Evolutionary conservation across 2,888 invertebrate genomes (phyloP).

Genomic region (Zonitis immaculata): DNA sequence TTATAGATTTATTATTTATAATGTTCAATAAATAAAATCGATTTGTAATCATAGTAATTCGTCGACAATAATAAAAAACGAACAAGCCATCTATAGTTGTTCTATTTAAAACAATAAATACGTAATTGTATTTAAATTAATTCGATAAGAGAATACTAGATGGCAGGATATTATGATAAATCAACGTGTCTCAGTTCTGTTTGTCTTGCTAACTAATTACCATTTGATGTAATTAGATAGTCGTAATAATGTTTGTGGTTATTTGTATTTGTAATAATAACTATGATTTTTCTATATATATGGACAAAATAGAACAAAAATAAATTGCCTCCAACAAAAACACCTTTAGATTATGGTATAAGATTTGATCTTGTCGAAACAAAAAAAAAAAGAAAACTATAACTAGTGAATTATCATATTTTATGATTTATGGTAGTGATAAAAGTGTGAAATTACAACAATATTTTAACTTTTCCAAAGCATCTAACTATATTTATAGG

Average conservation of each 20-base stretch:
- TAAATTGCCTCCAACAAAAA: conserved; percentile 6
- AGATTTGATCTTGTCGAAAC: conserved; percentile 11
- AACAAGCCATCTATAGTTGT: not conserved
- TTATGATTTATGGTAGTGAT: conserved; percentile 11
- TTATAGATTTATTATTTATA: conserved; percentile 33
- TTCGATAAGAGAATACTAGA: no score
- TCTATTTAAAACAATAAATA: no score
- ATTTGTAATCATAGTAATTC: not conserved
- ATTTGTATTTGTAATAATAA: conserved; percentile 13
- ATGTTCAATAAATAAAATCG: conserved; percentile 21
- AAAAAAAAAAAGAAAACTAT: no score
- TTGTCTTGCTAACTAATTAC: conserved; percentile 11
- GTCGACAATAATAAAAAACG: not conserved
- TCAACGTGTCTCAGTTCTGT: no score
- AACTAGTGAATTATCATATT: conserved; percentile 10
- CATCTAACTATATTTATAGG: no score
- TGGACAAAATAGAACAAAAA: conserved; percentile 4
- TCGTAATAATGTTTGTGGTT: conserved; percentile 9
- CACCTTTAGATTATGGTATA: conserved; percentile 8
- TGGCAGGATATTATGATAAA: no score
- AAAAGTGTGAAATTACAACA: conserved; percentile 11
- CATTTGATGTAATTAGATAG: not conserved
- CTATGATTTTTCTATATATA: no score
- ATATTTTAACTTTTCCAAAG: not conserved
- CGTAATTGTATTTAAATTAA: no score